These are phyloP conservation scores for Oryzias dopingdopingensis DNA, from an alignment of 2,797 vertebrate species.

Conservation along the genomic window DNA sequence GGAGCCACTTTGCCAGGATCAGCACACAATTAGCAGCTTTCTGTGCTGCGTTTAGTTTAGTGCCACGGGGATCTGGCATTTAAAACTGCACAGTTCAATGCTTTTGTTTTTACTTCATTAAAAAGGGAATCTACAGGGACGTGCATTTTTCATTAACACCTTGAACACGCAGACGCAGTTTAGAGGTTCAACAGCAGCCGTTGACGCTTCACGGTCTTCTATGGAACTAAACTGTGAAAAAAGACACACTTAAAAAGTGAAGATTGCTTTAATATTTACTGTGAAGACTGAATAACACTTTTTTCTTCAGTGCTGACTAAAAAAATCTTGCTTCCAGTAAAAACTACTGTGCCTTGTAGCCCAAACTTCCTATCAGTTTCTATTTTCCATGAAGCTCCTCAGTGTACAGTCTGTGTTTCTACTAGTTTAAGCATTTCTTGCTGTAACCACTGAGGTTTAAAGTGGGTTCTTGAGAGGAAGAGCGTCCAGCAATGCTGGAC, in stretches of 20 bases:
- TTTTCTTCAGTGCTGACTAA: slow-evolving; percentile 22
- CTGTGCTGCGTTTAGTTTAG: slow-evolving; percentile 50
- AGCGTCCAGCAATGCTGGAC: too few relatives aligned
- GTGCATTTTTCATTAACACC: slow-evolving; percentile 72
- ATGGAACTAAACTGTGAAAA: too few relatives aligned
- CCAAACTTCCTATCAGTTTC: slow-evolving; percentile 9
- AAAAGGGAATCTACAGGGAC: slow-evolving; percentile 66
- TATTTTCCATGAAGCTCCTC: too few relatives aligned
- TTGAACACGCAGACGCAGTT: slow-evolving; percentile 51
- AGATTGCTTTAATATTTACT: slow-evolving; percentile 6
- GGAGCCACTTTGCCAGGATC: slow-evolving; percentile 52
- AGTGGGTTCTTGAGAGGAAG: too few relatives aligned
- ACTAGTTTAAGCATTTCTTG: too few relatives aligned
- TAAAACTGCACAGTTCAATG: slow-evolving; percentile 59
- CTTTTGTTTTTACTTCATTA: slow-evolving; percentile 72
- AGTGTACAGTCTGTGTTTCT: too few relatives aligned
- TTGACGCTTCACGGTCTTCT: too few relatives aligned
- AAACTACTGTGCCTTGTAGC: slow-evolving; percentile 51
- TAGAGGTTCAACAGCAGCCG: slow-evolving; percentile 13
- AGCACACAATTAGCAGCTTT: slow-evolving; percentile 67
- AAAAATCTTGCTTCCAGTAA: slow-evolving; percentile 39
- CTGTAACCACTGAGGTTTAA: too few relatives aligned
- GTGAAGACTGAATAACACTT: slow-evolving; percentile 10
- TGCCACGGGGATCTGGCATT: slow-evolving; percentile 70
- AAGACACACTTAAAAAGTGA: slow-evolving; percentile 4